A percentile compares a stretch with the other conserved stretches of the same genome.
These are phyloP conservation scores for Tachysurus fulvidraco DNA, from an alignment of 2,113 vertebrate species.

Conservation along the genomic window DNA sequence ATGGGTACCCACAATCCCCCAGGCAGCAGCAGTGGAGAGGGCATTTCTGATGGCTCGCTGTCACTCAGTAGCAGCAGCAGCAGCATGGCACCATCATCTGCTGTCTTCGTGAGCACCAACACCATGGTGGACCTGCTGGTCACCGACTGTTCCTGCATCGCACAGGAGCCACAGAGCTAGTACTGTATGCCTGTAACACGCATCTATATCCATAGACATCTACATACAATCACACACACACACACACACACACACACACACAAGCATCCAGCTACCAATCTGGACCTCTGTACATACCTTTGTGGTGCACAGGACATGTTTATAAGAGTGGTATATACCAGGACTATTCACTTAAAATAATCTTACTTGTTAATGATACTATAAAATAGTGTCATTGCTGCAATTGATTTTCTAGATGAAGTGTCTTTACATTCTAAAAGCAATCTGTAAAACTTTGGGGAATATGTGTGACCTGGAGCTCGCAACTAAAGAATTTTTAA, in stretches of 20 bases:
- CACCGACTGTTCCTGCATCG: constrained; percentile 75
- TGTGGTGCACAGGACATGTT: constrained; percentile 9
- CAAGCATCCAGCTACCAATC: neutral
- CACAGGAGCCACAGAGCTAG: constrained; percentile 77
- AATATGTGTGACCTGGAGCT: neutral
- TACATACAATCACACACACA: neutral
- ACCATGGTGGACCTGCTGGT: constrained; percentile 70
- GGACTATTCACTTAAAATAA: neutral
- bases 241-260: constrained; percentile 6
- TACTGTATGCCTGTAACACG: constrained; percentile 48
- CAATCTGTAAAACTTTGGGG: neutral
- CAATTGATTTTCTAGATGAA: neutral
- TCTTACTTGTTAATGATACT: neutral
- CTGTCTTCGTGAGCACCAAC: constrained; percentile 54
- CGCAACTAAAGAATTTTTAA: neutral
- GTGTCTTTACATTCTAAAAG: neutral
- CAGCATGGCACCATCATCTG: constrained; percentile 49
- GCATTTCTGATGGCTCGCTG: constrained; percentile 35
- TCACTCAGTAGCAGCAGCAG: constrained; percentile 46
- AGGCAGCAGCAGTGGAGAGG: constrained; percentile 31
- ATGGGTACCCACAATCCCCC: constrained; percentile 76
- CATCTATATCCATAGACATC: neutral
- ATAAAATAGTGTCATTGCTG: neutral
- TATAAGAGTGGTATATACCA: constrained; percentile 21
- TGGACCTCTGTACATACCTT: neutral